Evolutionary conservation across 2,113 vertebrate genomes (phyloP).

Genomic region (Channa argus): DNA sequence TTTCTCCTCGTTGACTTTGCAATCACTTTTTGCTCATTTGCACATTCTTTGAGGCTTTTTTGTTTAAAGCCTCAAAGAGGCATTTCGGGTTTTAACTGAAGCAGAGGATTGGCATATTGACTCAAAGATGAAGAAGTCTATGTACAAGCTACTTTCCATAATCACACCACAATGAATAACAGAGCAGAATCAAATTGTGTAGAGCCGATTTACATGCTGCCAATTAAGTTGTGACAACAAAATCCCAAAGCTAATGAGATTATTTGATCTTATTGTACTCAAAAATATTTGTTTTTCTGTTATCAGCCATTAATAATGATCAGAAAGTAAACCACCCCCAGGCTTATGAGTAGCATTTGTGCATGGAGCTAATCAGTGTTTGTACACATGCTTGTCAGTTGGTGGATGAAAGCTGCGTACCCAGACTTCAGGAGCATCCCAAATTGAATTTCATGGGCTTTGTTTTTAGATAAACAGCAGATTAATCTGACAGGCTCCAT

Average conservation of each 20-base stretch:
- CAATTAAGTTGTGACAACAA: conserved; percentile 40
- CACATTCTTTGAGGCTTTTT: conserved; percentile 15
- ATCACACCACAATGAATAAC: conserved; percentile 44
- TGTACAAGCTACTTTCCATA: conserved; percentile 52
- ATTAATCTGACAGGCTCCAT: conserved; percentile 48
- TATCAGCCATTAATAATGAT: conserved; percentile 38
- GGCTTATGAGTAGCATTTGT: conserved; percentile 42
- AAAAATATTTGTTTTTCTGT: conserved; percentile 36
- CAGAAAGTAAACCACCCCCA: conserved; percentile 19
- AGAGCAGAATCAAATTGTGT: conserved; percentile 33
- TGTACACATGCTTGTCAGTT: conserved; percentile 57
- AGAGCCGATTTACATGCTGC: conserved; percentile 38
- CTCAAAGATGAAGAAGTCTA: conserved; percentile 43
- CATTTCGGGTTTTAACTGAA: neutral
- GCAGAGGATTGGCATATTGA: conserved; percentile 50
- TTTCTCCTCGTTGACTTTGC: conserved; percentile 3
- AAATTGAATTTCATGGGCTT: conserved; percentile 63
- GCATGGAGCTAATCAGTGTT: conserved; percentile 66
- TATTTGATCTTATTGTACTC: conserved; percentile 49
- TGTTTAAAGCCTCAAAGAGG: conserved; percentile 9
- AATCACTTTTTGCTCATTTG: neutral
- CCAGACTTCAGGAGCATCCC: conserved; percentile 42
- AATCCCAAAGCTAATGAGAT: conserved; percentile 56
- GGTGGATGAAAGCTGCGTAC: conserved; percentile 59
- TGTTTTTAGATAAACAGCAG: conserved; percentile 65